These are phyloP conservation scores for Mnemiopsis leidyi DNA, from an alignment of 37 sponge, comb jelly and placozoan species.

Conservation along the genomic window DNA sequence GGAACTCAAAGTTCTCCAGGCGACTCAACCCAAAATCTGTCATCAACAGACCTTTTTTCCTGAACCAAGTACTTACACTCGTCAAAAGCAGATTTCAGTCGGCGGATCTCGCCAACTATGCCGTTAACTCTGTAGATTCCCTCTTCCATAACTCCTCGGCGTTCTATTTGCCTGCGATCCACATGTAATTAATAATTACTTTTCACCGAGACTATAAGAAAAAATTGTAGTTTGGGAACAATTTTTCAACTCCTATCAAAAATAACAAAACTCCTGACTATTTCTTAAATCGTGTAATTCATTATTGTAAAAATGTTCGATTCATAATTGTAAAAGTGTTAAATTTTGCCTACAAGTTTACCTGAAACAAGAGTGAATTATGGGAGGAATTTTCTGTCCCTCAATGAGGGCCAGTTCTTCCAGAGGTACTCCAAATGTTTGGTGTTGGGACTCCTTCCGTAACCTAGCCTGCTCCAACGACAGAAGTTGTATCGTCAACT, in stretches of 20 bases:
- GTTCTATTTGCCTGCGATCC: constrained; percentile 31
- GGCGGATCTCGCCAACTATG: neutral
- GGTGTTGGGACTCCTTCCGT: constrained; percentile 60
- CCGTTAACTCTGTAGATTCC: constrained; percentile 52
- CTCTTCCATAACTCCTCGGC: constrained; percentile 40
- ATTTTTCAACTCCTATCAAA: no score
- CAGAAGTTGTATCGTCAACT: constrained; percentile 33
- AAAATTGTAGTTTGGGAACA: no score
- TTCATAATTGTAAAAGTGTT: no score
- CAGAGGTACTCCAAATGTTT: constrained; percentile 45
- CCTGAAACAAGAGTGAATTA: constrained; percentile 46
- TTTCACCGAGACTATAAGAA: no score
- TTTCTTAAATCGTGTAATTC: no score
- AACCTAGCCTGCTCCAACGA: constrained; percentile 9
- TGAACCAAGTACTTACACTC: neutral
- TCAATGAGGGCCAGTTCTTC: constrained; percentile 60
- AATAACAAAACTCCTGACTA: no score
- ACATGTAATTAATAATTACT: no score
- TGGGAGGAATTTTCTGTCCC: constrained; percentile 65
- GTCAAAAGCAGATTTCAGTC: constrained; percentile 55
- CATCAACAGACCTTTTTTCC: neutral
- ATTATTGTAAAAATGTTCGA: no score
- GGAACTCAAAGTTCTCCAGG: neutral
- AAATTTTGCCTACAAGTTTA: neutral
- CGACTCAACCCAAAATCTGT: neutral